Percentiles rank a stretch among this genome's conserved stretches.
Conservation (phyloP, 2,888 invertebrate genomes). For the Conistra vaccinii region DNA sequence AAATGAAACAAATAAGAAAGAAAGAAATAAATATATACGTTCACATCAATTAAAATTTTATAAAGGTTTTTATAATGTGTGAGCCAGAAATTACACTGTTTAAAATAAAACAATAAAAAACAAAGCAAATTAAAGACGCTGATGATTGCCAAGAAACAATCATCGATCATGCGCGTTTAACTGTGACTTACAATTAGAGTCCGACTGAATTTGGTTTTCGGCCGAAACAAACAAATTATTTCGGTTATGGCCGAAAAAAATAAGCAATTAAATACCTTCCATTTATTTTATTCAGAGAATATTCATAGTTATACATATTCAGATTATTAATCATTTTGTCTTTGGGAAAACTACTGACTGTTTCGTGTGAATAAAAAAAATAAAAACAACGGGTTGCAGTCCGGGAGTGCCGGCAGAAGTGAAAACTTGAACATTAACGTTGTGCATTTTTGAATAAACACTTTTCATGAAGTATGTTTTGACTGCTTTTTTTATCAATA, state of each 20-base stretch:
- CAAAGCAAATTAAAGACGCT: slow-evolving; percentile 13
- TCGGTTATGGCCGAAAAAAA: not conserved
- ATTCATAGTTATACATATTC: not conserved
- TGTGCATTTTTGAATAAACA: too few relatives aligned
- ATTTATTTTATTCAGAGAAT: not conserved
- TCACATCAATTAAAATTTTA: too few relatives aligned
- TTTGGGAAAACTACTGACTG: not conserved
- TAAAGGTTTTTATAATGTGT: not conserved
- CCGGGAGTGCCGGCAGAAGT: too few relatives aligned
- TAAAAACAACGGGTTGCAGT: too few relatives aligned
- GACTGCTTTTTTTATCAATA: too few relatives aligned
- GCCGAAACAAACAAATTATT: not conserved
- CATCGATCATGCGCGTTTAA: slow-evolving; percentile 50
- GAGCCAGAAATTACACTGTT: slow-evolving; percentile 9
- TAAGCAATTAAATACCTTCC: not conserved
- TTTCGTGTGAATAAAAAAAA: not conserved
- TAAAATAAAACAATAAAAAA: slow-evolving; percentile 13
- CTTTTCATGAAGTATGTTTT: too few relatives aligned
- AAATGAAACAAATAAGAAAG: too few relatives aligned
- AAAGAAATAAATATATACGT: too few relatives aligned
- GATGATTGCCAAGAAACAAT: slow-evolving; percentile 44
- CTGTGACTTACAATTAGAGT: slow-evolving; percentile 39
- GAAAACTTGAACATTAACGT: too few relatives aligned
- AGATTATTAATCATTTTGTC: not conserved
- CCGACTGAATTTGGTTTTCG: not conserved